These are phyloP conservation scores for Sminthurinus aureus DNA, from an alignment of 2,888 invertebrate species.

Conservation along the genomic window DNA sequence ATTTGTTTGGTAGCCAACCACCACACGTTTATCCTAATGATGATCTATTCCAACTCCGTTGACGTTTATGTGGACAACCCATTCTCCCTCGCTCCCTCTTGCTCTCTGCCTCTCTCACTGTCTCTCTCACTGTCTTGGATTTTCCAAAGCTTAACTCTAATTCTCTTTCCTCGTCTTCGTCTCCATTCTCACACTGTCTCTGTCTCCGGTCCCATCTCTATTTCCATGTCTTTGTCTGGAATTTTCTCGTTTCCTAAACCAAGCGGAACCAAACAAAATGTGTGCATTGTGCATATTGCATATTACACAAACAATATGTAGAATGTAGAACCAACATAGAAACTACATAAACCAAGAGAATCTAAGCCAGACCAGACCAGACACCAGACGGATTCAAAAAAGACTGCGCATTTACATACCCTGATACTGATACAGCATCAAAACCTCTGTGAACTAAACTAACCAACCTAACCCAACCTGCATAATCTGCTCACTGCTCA, in stretches of 20 bases:
- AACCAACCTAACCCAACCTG: too few relatives aligned
- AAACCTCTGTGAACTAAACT: too few relatives aligned
- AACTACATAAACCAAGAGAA: too few relatives aligned
- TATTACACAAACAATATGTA: too few relatives aligned
- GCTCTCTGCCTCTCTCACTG: too few relatives aligned
- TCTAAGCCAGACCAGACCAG: background rate
- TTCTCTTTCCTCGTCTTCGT: constrained; percentile 11
- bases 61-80: constrained; percentile 28
- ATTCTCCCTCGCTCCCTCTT: background rate
- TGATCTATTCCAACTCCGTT: constrained; percentile 27
- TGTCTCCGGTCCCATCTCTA: constrained; percentile 4
- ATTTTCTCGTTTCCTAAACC: background rate
- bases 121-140: constrained; percentile 11
- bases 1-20: constrained; percentile 11
- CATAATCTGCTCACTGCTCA: too few relatives aligned
- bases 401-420: background rate
- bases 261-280: too few relatives aligned
- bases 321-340: too few relatives aligned
- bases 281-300: too few relatives aligned
- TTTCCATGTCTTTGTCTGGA: background rate
- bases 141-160: constrained; percentile 27
- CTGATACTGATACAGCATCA: background rate
- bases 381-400: background rate
- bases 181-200: background rate
- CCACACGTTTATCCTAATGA: constrained; percentile 25